phyloP scores from a whole-genome alignment of 2,113 vertebrate species.

The Actenoides hombroni region DNA sequence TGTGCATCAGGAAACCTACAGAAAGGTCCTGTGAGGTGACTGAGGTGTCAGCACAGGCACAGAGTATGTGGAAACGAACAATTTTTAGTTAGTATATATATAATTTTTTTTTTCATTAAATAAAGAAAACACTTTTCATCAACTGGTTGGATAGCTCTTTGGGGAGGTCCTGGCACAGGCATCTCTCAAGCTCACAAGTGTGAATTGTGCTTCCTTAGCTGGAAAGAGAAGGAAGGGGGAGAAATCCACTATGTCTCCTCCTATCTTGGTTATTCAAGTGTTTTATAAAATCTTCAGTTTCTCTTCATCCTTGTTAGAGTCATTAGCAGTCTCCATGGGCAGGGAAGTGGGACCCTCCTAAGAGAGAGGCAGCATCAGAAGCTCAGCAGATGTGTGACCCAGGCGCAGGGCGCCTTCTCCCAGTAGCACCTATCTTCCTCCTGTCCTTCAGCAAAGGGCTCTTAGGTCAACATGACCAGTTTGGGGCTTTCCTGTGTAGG shows the following conservation, averaged over 20 bases:
- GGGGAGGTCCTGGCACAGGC: not conserved
- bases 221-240: not conserved
- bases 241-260: not conserved
- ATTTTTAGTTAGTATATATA: not conserved
- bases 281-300: not conserved
- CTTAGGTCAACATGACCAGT: not conserved
- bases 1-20: not conserved
- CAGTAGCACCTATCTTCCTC: not conserved
- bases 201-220: not conserved
- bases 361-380: not conserved
- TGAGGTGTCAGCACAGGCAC: not conserved
- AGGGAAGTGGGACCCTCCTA: not conserved
- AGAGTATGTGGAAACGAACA: not conserved
- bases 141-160: not conserved
- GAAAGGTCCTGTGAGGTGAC: not conserved
- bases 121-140: not conserved
- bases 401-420: fast-evolving
- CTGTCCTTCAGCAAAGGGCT: not conserved
- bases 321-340: not conserved
- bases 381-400: not conserved
- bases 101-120: not conserved
- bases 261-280: not conserved
- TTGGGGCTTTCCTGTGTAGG: not conserved
- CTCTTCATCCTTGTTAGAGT: not conserved
- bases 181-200: not conserved